Evolutionary conservation across 1,140 invertebrate species (phyloP), one percentile per base, ranked within the genome.

Genomic region (Yoshiicerus persimilis): DNA sequence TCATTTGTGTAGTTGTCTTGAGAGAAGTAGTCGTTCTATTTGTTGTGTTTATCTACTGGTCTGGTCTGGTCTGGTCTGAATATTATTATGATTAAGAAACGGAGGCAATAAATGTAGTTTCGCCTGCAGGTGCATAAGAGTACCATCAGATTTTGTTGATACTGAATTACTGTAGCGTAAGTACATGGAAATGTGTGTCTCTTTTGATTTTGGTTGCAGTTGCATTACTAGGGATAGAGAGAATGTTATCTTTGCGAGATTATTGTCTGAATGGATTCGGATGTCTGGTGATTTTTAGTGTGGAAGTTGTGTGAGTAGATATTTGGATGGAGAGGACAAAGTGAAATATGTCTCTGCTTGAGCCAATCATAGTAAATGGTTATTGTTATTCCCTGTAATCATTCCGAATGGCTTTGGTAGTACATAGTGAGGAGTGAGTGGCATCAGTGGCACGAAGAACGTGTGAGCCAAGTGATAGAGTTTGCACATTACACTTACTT

Each of bases 321-420:
- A 25, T 23, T 20, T 64, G 20, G 62, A 20, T 20, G 16, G 20
- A 56, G n/a, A n/a, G n/a, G 20, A 56, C 5, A 47, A 20, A 47
- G 8, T 47, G 39, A 84, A 30, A 84, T 16, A 38, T 56, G 23
- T 84, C 83, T 56, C 10, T 84, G 32, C 83, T 56, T 56, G 38
- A 47, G 83, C 83, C 83, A 80, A 80, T 80, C 75, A 38, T 80
- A 16, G 34, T 80, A 84, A 84, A 87, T 87, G 86, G 86, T 66
- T 87, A 87, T 87, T 87, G 86, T 87, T 87, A 77, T 87, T 27
- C 27, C 64, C 23, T 34, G 86, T 70, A 77, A 87, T 87, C 86
- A 87, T 70, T 87, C 32, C 32, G 30, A 87, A 87, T 66, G 25
- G 86, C 56, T 87, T 38, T 77, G n/a, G 16, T 30, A 32, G 38